Base-by-base conservation (phyloP, 2,797 vertebrate genomes). In the Melanotaenia pygmaea region DNA sequence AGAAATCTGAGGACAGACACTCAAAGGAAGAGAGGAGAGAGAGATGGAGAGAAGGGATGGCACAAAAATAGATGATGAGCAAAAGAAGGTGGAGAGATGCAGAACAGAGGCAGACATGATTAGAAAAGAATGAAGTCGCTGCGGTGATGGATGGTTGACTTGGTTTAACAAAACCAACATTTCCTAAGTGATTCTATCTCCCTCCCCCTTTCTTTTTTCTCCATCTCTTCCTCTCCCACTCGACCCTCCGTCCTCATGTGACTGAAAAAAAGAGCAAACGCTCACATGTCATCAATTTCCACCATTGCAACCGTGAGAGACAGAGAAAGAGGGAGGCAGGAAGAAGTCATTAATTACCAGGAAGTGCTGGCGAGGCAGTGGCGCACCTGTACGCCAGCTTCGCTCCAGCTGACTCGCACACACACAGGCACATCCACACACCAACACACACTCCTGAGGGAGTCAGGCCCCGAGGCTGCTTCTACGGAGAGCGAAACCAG, bases 291-390 rank as follows among this genome's bases (percentile, higher is more conserved):
- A 86, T 90, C 79, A 86, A 89, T 87, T 87, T 82, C 51, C 70
- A 74, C 43, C 64, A 65, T 80, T 50, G 37, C 65, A 62, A 72
- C 32, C 40, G 34, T 64, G 76, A 84, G 79, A 78, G 72, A 74
- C 16, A 50, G 59, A 59, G 60, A 62, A 57, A 72, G 54, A 67
- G 84, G 70, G 65, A 71, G 65, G 74, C 28, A 86, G 89, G 89
- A 93, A 91, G 80, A 71, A 68, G 85, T 84, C 50, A 90, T 92
- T 91, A 90, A 90, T 92, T 90, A 87, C 88, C 88, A 93, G 87
- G 84, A 92, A 93, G 79, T 83, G 86, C 88, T 86, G 81, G 86
- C 74, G 85, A 89, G 85, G 89, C 91, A 93, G 80, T 32, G 65
- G 86, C 79, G 77, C 91, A 93, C 91, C 92, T 92, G 92, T 92